Evolutionary conservation across 1,140 invertebrate species (phyloP).

Genomic region (Papilio dardanus): DNA sequence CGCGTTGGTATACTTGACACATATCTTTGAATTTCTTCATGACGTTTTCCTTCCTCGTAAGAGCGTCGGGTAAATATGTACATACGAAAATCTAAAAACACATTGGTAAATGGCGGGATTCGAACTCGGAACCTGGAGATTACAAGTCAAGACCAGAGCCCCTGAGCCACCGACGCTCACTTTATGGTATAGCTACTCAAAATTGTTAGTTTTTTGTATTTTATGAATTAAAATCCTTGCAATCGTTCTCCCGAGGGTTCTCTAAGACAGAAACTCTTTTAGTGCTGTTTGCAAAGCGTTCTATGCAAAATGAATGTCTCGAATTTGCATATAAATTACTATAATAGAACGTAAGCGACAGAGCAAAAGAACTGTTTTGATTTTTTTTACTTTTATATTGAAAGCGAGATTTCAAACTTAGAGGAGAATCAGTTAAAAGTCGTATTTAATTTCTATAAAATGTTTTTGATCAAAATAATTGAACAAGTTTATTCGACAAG

Average conservation of each 20-base stretch:
- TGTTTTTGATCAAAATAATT: too few species aligned
- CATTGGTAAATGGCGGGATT: too few species aligned
- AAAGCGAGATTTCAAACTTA: not conserved
- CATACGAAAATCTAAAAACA: too few species aligned
- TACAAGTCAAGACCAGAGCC: too few species aligned
- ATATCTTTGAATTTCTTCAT: too few species aligned
- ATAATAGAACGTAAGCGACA: not conserved
- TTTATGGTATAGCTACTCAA: not conserved
- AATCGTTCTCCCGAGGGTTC: not conserved
- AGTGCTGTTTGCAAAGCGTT: constrained; percentile 10
- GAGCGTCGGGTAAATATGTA: too few species aligned
- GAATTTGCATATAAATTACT: constrained; percentile 17
- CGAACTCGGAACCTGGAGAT: too few species aligned
- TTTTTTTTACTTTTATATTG: not conserved
- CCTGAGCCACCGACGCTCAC: too few species aligned
- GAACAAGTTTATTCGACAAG: too few species aligned
- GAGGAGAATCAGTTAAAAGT: not conserved
- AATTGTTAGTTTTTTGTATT: not conserved
- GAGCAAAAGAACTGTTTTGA: not conserved
- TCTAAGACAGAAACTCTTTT: constrained; percentile 17
- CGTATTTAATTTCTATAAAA: too few species aligned
- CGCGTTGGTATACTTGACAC: too few species aligned
- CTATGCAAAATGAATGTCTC: constrained; percentile 17
- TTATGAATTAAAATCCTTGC: not conserved
- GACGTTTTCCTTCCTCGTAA: too few species aligned